Conservation (phyloP, 92 coral and sea anemone genomes). For the Bergia puertoricense region DNA sequence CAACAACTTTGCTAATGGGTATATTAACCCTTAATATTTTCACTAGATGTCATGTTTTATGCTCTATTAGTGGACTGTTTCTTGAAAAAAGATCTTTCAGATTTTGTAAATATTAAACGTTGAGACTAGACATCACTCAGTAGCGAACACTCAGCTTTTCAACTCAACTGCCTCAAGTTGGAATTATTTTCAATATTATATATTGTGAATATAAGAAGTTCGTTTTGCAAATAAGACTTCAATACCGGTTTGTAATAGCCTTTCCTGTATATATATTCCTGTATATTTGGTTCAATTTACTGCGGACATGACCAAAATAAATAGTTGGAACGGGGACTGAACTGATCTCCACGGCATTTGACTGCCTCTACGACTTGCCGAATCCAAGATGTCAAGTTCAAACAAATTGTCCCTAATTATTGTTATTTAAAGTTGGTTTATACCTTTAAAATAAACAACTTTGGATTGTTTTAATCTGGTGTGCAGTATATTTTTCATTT, state of each 20-base stretch:
- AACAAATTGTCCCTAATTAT: constrained; percentile 35
- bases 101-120: background rate
- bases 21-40: constrained; percentile 69
- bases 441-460: constrained; percentile 31
- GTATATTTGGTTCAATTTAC: background rate
- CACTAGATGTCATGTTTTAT: constrained; percentile 74
- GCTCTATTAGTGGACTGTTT: constrained; percentile 57
- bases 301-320: background rate
- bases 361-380: background rate
- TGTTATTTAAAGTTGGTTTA: constrained; percentile 11
- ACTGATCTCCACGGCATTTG: background rate
- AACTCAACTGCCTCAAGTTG: background rate
- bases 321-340: background rate
- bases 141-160: too few species aligned
- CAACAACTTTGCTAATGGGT: constrained; percentile 76
- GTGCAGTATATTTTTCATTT: constrained; percentile 9
- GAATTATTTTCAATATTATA: too few species aligned
- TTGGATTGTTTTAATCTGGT: constrained; percentile 24
- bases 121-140: too few species aligned
- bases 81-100: constrained; percentile 14
- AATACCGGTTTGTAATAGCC: background rate
- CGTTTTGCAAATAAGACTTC: background rate
- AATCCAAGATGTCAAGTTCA: background rate
- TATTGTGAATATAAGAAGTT: background rate
- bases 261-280: background rate